These are phyloP conservation scores for Aulostomus chinensis DNA, from an alignment of 2,797 vertebrate genomes.

Conservation along the genomic window DNA sequence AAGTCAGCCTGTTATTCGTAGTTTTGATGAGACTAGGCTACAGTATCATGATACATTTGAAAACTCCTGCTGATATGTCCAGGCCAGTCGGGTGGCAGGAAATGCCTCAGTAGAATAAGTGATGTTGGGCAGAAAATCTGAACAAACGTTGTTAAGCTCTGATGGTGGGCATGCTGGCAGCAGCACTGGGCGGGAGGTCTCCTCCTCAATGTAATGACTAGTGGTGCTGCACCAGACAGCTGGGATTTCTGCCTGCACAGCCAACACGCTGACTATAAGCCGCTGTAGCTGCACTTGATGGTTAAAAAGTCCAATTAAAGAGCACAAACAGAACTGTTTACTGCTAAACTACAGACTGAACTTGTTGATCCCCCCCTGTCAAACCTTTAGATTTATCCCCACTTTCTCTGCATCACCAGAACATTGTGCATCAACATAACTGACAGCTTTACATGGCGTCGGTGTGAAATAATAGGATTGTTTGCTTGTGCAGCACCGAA, in stretches of 20 bases:
- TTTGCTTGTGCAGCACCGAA: slow-evolving; percentile 24
- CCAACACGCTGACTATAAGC: slow-evolving; percentile 13
- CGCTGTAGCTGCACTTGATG: slow-evolving; percentile 12
- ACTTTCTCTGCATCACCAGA: slow-evolving; percentile 4
- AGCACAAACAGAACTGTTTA: slow-evolving; percentile 5
- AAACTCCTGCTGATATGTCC: slow-evolving; percentile 10
- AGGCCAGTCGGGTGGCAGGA: slow-evolving; percentile 11
- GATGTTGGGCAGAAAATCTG: slow-evolving; percentile 51
- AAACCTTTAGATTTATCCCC: slow-evolving; percentile 25
- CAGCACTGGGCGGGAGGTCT: slow-evolving; percentile 19
- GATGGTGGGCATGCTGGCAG: slow-evolving; percentile 34
- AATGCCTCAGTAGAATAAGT: slow-evolving; percentile 38
- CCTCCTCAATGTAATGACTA: slow-evolving; percentile 20
- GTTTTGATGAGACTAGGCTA: too few species aligned
- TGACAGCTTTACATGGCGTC: slow-evolving; percentile 8
- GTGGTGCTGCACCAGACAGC: slow-evolving; percentile 15
- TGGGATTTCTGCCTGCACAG: slow-evolving; percentile 1
- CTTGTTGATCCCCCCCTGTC: slow-evolving; percentile 6
- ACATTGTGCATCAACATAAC: slow-evolving; percentile 15
- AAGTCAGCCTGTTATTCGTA: too few species aligned
- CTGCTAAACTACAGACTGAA: slow-evolving; percentile 13
- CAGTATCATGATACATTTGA: too few species aligned
- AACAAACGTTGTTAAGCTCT: slow-evolving; percentile 48
- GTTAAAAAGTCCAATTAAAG: slow-evolving; percentile 32
- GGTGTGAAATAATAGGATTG: slow-evolving; percentile 19